Evolutionary conservation across 2,888 invertebrate species (phyloP), one percentile per base, ranked within the genome.

Genomic region (Tineola bisselliella): DNA sequence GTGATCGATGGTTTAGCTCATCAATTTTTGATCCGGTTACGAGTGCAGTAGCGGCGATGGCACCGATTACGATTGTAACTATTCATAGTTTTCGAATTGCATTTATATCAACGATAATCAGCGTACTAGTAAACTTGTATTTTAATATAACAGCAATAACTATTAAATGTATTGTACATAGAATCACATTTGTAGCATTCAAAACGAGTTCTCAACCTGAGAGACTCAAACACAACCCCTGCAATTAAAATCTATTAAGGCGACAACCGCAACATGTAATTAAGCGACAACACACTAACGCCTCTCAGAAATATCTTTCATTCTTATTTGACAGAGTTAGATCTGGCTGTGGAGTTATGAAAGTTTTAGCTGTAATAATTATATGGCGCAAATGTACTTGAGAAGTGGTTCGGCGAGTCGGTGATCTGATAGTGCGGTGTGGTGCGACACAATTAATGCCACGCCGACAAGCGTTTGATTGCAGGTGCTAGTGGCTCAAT

Each of bases 181-280:
- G 48, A 48, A 17, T 48, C 48, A 48, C 15, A 48, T 48, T 48
- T 48, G 48, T 48, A 48, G 48, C 48, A 10, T 54, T 54, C 17
- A 15, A 63, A 74, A 74, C 74, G 63, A 70, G 74, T 75, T 76
- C 64, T 65, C 66, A 69, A 61, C 33, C 43, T 58, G 59, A 62
- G 19, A 57, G 57, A 43, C 4, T n/a, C 13, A 33, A 58, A 58
- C 58, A 8, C 62, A 38, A 44, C 61, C 61, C 59, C 74, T 70
- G 76, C 75, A 81, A 86, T 84, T 82, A 81, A 82, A 84, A 78
- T 84, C 79, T 81, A 84, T 84, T 83, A 84, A 69, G 72, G 74
- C 74, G 77, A 77, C 73, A 75, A 73, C 74, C 68, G 75, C 71
- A 76, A 75, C 70, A 66, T 81, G 72, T 76, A 79, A 84, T 84